These are phyloP conservation scores for Drosophila ustulata DNA, from an alignment of 2,888 invertebrate species.

Conservation along the genomic window DNA sequence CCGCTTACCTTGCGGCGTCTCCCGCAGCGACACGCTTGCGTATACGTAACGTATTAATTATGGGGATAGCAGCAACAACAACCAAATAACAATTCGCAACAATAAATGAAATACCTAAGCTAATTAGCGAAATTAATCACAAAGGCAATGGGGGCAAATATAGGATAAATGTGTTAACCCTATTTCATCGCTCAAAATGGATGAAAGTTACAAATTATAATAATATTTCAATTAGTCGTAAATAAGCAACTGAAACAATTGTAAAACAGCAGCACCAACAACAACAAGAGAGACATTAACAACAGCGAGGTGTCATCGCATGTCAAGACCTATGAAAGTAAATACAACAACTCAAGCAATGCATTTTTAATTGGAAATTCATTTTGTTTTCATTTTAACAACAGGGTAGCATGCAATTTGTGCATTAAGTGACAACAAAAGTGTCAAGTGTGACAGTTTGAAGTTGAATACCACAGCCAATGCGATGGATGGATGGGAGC, in stretches of 20 bases:
- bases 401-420: slow-evolving; percentile 69
- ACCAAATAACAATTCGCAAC: slow-evolving; percentile 38
- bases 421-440: slow-evolving; percentile 67
- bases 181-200: slow-evolving; percentile 34
- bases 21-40: slow-evolving; percentile 70
- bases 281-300: slow-evolving; percentile 29
- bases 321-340: slow-evolving; percentile 41
- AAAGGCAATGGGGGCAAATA: slow-evolving; percentile 46
- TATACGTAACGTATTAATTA: slow-evolving; percentile 79
- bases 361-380: slow-evolving; percentile 49
- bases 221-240: slow-evolving; percentile 54
- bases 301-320: slow-evolving; percentile 59
- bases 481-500: neutral
- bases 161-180: slow-evolving; percentile 43
- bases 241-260: slow-evolving; percentile 1
- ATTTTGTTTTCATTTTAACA: slow-evolving; percentile 62
- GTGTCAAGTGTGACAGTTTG: slow-evolving; percentile 69
- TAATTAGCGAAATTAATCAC: slow-evolving; percentile 72
- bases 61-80: slow-evolving; percentile 29
- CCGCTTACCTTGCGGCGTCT: slow-evolving; percentile 52
- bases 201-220: slow-evolving; percentile 69
- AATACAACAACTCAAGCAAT: slow-evolving; percentile 18
- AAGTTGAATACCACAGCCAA: slow-evolving; percentile 18
- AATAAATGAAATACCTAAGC: slow-evolving; percentile 27
- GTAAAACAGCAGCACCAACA: slow-evolving; percentile 17